phyloP scores from a whole-genome alignment of 2,888 invertebrate species.

The Adineta ricciae region DNA sequence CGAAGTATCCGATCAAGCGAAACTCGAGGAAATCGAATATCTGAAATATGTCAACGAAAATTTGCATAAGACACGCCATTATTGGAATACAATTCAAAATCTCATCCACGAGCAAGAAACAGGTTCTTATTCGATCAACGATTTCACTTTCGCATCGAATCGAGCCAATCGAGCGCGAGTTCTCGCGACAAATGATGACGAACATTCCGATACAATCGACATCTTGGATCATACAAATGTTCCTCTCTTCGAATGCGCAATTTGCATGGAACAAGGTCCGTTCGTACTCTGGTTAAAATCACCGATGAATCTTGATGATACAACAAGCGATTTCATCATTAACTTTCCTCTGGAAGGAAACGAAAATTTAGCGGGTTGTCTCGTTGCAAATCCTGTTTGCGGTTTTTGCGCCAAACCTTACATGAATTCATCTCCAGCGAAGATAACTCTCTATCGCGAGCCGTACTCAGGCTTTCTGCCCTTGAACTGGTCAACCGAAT shows the following conservation, averaged over 20 bases:
- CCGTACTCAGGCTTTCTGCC: neutral
- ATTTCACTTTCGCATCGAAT: neutral
- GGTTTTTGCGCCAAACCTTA: neutral
- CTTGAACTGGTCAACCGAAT: neutral
- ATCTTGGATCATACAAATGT: neutral
- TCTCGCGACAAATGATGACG: neutral
- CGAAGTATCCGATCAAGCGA: neutral
- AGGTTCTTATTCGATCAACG: neutral
- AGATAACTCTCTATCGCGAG: neutral
- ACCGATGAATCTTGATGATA: neutral
- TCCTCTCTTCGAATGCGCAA: neutral
- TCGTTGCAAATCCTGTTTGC: neutral
- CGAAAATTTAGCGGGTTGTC: neutral
- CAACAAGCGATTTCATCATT: neutral
- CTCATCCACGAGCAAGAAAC: neutral
- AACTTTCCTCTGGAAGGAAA: neutral
- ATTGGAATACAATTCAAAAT: neutral
- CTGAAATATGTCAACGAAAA: neutral
- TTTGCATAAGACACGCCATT: neutral
- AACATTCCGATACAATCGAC: neutral
- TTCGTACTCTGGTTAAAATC: neutral
- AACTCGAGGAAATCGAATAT: neutral
- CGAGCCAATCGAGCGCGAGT: neutral
- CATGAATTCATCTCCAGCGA: neutral
- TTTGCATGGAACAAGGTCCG: constrained; percentile 1